phyloP scores from a whole-genome alignment of 2,888 invertebrate species.

The Cynaeus angustus region DNA sequence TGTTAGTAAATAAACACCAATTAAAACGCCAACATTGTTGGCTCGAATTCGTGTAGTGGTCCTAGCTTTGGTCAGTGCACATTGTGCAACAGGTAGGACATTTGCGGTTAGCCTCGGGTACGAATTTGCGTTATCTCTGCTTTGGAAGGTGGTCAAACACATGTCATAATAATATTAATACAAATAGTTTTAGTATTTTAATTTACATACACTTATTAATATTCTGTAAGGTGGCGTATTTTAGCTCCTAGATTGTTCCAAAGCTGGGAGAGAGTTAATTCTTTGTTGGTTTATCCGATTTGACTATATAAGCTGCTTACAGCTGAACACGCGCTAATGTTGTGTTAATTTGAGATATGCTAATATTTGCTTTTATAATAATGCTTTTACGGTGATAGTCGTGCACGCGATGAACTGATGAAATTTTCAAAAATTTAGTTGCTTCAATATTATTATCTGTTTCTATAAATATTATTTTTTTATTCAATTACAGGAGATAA shows the following conservation, averaged over 20 bases:
- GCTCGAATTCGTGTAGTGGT: constrained; percentile 14
- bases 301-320: constrained; percentile 45
- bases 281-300: constrained; percentile 48
- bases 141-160: constrained; percentile 48
- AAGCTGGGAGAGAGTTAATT: constrained; percentile 31
- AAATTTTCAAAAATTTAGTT: constrained; percentile 21
- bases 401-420: constrained; percentile 2
- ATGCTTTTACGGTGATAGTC: constrained; percentile 15
- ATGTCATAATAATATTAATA: constrained; percentile 32
- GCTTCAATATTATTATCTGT: too few species aligned
- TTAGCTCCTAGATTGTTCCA: constrained; percentile 12
- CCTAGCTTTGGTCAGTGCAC: constrained; percentile 47
- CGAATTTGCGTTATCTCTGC: constrained; percentile 50
- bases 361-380: constrained; percentile 56
- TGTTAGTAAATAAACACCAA: constrained; percentile 20
- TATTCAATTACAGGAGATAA: too few species aligned
- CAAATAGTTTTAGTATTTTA: constrained; percentile 1
- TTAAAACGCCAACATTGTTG: constrained; percentile 20
- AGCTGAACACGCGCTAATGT: constrained; percentile 45
- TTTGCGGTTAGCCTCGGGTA: constrained; percentile 49
- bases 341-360: constrained; percentile 56
- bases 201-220: constrained; percentile 7
- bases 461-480: too few species aligned
- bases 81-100: constrained; percentile 53
- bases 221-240: constrained; percentile 1